Conservation (phyloP, 2,888 invertebrate genomes). For the Aphelenchoides bicaudatus region DNA sequence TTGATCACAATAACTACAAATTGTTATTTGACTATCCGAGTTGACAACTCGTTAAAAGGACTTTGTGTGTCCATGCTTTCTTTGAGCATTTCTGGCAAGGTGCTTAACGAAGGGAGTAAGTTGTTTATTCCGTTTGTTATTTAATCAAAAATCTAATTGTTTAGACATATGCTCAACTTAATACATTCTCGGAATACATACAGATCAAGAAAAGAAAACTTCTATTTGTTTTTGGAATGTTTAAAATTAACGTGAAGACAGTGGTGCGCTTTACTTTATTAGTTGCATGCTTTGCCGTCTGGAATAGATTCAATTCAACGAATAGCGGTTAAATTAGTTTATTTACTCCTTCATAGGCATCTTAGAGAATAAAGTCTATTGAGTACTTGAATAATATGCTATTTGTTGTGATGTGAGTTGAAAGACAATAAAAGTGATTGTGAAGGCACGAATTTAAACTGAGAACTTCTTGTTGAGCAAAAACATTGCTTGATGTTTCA, state of each 20-base stretch:
- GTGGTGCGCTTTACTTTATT: no score
- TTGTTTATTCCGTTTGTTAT: not conserved
- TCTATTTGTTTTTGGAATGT: not conserved
- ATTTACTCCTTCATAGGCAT: no score
- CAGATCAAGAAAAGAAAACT: not conserved
- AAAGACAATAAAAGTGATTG: no score
- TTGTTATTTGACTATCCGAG: not conserved
- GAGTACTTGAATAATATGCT: no score
- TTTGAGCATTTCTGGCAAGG: not conserved
- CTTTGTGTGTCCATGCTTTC: not conserved
- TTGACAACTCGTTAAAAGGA: not conserved
- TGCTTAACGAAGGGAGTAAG: constrained; percentile 2
- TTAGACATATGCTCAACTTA: constrained; percentile 5
- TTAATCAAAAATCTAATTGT: not conserved
- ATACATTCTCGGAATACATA: constrained; percentile 4
- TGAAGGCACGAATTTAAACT: no score
- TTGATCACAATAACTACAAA: not conserved
- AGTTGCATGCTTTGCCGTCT: no score
- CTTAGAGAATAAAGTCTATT: no score
- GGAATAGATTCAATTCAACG: no score
- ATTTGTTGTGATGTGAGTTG: no score
- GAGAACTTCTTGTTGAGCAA: no score
- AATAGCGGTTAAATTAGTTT: no score
- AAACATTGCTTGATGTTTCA: no score
- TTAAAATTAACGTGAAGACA: constrained; percentile 4